phyloP scores from a whole-genome alignment of 1,140 invertebrate species.

The Centruroides sculpturatus region DNA sequence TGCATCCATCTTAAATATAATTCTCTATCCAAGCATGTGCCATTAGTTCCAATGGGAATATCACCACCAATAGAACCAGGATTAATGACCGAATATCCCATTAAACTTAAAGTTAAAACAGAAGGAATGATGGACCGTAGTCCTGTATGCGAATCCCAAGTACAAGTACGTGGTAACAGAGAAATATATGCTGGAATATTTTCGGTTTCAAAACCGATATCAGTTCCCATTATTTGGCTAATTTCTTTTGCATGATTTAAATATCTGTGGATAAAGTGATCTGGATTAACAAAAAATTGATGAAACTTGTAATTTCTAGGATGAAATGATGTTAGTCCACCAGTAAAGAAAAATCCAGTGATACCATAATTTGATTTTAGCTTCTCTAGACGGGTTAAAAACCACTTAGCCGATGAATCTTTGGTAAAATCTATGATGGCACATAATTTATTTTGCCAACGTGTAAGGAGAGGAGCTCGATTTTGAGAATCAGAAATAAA shows the following conservation, averaged over 20 bases:
- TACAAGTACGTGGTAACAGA: conserved; percentile 66
- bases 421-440: conserved; percentile 73
- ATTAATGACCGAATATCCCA: conserved; percentile 82
- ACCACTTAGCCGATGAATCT: conserved; percentile 60
- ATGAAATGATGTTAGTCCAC: conserved; percentile 73
- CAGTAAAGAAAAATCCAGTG: conserved; percentile 76
- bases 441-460: conserved; percentile 12
- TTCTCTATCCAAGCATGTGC: conserved; percentile 55
- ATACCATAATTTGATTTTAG: conserved; percentile 60
- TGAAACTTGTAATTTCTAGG: conserved; percentile 64
- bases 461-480: conserved; percentile 14
- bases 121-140: conserved; percentile 70
- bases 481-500: conserved; percentile 8
- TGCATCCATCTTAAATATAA: conserved; percentile 91
- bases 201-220: conserved; percentile 62
- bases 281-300: conserved; percentile 53
- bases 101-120: conserved; percentile 65
- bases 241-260: conserved; percentile 23
- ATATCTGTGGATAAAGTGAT: conserved; percentile 56
- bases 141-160: conserved; percentile 54
- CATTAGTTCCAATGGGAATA: conserved; percentile 8
- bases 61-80: conserved; percentile 87
- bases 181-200: conserved; percentile 71
- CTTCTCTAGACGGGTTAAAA: conserved; percentile 51
- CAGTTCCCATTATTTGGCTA: conserved; percentile 60